Evolutionary conservation across 2,888 invertebrate species (phyloP), one percentile per base, ranked within the genome.

Genomic region (Charanyca ferruginea): DNA sequence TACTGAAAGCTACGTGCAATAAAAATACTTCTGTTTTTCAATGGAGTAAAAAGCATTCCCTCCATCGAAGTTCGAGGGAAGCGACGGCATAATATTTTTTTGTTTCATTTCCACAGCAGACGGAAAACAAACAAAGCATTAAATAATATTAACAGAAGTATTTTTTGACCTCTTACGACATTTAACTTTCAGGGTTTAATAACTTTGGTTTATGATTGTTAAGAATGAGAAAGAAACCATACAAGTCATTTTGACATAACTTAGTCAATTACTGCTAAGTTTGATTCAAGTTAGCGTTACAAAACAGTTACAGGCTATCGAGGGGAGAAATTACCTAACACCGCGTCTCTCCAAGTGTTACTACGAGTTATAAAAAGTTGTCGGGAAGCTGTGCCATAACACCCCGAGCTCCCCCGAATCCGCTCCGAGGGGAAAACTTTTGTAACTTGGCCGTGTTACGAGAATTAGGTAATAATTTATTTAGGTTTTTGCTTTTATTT

Each of bases 391-490:
- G 81, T 85, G 88, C 73, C 85, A 80, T 86, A 88, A 88, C 80
- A 80, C 71, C 73, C 73, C 51, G 77, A 80, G 80, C 84, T 77
- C 80, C 83, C 82, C 77, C 69, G 80, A 78, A 80, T 79, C 84
- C 80, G 72, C 73, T 25, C 13, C 55, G 70, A 79, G 82, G 86
- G 78, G 79, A 63, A 79, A 87, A 88, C 83, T 90, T 88, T 83
- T 73, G 79, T 81, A 90, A 88, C 81, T 77, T 47, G 85, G 86
- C 83, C 82, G 75, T 87, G 89, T 90, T 86, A 89, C 87, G 85
- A 63, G 86, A 85, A 93, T 93, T 90, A 88, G 87, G 89, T 91
- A 92, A 92, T 91, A 88, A 90, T 90, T 91, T 89, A 86, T 90
- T 88, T 83, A 77, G 69, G 77, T 80, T 81, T 81, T 81, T 82